phyloP scores from a whole-genome alignment of 2,113 vertebrate species.

The Xyrauchen texanus region DNA sequence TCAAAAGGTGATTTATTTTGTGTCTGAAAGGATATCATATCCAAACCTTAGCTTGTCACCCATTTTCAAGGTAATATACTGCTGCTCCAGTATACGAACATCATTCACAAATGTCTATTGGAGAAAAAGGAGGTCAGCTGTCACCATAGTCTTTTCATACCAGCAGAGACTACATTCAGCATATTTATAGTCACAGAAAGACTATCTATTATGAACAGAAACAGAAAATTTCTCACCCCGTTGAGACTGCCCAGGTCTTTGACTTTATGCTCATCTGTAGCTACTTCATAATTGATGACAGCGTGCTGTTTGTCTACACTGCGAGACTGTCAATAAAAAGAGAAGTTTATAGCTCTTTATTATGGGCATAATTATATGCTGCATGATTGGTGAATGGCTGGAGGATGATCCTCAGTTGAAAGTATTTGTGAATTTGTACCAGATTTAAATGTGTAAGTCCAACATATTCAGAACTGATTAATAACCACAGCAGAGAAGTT shows the following conservation, averaged over 20 bases:
- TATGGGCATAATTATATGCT: conserved; percentile 21
- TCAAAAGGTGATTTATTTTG: background rate
- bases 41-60: conserved; percentile 97
- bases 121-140: conserved; percentile 45
- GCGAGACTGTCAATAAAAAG: conserved; percentile 82
- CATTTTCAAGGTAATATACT: conserved; percentile 90
- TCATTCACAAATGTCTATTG: conserved; percentile 95
- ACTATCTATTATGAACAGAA: background rate
- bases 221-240: conserved; percentile 78
- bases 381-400: background rate
- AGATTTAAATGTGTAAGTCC: no score
- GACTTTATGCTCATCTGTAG: conserved; percentile 89
- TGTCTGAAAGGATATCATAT: conserved; percentile 94
- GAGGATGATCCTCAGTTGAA: no score
- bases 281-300: conserved; percentile 93
- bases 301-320: conserved; percentile 98
- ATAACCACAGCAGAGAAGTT: no score
- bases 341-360: conserved; percentile 52
- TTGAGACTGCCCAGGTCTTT: conserved; percentile 96
- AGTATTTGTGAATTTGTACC: no score
- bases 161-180: background rate
- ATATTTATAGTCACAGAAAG: background rate
- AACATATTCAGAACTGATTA: no score
- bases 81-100: conserved; percentile 91
- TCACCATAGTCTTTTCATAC: background rate